Conservation (phyloP, 2,113 vertebrate species). For the Alosa alosa region DNA sequence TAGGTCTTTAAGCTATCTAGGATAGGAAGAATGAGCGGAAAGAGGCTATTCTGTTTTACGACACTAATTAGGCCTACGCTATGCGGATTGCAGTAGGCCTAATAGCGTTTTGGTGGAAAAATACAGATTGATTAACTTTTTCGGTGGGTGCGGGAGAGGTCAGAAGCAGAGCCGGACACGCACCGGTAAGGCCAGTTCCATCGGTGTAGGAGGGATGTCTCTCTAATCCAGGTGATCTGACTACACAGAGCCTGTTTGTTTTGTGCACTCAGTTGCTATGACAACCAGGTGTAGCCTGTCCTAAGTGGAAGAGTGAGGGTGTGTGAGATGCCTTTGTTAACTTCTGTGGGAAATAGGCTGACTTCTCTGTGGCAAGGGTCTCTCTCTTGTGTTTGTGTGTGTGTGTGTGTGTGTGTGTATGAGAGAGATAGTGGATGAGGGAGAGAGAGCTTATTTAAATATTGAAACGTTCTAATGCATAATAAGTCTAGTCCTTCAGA, state of each 20-base stretch:
- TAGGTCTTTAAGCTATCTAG: too few species aligned
- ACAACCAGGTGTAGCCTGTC: neutral
- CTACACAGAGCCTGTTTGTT: conserved; percentile 13
- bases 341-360: neutral
- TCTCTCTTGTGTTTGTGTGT: neutral
- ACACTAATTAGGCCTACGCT: too few species aligned
- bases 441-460: too few species aligned
- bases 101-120: neutral
- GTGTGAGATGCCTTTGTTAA: neutral
- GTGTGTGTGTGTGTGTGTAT: neutral
- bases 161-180: neutral
- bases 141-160: neutral
- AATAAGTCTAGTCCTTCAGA: too few species aligned
- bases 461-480: too few species aligned
- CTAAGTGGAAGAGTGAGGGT: neutral
- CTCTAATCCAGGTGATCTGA: neutral
- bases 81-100: too few species aligned
- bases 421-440: too few species aligned
- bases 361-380: neutral
- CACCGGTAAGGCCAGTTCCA: neutral
- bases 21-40: too few species aligned
- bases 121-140: neutral
- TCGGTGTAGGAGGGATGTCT: neutral
- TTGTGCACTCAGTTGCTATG: neutral
- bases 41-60: too few species aligned